Evolutionary conservation across 1,140 invertebrate species (phyloP), one percentile per base, ranked within the genome.

Genomic region (Phortica variegata): DNA sequence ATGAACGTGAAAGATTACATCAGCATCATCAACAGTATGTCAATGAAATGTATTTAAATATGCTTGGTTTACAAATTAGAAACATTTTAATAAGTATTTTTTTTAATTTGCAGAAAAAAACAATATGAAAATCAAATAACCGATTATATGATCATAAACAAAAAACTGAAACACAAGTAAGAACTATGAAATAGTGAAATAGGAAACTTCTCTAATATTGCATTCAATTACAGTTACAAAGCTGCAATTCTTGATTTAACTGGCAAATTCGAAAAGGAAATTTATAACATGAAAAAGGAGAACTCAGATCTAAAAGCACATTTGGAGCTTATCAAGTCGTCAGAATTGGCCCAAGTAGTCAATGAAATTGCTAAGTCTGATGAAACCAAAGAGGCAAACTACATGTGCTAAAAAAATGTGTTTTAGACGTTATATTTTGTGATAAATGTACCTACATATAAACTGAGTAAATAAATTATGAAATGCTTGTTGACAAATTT

Each of bases 201-300:
- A 26, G 5, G 10, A 26, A 26, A 26, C n/a, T n/a, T n/a, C n/a
- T n/a, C n/a, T n/a, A 26, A 26, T 33, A 33, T n/a, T 4, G 7
- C 23, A 6, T 16, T 44, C 29, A 23, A 16, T 16, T 50, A 10
- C 6, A 56, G 52, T 12, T 75, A 68, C 34, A 61, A 49, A 16
- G 17, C 19, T 3, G 20, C 52, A 0, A 10, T 70, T 12, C 17
- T 66, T 1, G 72, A 75, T 37, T 37, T 75, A 8, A 68, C 65
- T 8, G 34, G 33, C 4, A 55, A 44, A 17, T 71, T 75, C 36
- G 55, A 73, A 19, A n/a, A 6, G 0, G 48, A 54, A 23, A 51
- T 74, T 16, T 39, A 56, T 15, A 20, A 7, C 0, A 34, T 75
- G 2, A 44, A 48, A n/a, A 58, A 43, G 5, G 48, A 70, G 19